Base-by-base conservation (phyloP, 2,888 invertebrate genomes). In the Melieria crassipennis region DNA sequence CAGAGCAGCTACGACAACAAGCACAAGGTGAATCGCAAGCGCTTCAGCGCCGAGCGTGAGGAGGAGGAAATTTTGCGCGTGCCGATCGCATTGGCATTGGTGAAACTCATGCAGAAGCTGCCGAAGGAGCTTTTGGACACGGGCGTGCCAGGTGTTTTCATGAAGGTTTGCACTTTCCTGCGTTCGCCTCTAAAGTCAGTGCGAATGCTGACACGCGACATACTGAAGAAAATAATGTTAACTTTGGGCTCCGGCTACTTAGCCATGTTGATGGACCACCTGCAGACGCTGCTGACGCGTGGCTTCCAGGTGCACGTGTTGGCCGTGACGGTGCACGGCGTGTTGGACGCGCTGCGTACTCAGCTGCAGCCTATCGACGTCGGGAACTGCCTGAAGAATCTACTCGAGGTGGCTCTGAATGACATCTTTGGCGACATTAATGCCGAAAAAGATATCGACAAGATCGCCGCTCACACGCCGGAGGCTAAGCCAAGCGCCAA, bases 301-400 rank as follows among this genome's bases (percentile, higher is more conserved):
- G 99, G 99, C 10, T 99, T 94, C 84, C 97, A 98, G 89, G 92
- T 96, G 3, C 98, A 99, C 81, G 98, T 99, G 0, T 88, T 99
- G 67, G 94, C 94, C 4, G 96, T 92, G 73, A 97, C 98, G 0
- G 90, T 96, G 30, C 95, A 98, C 82, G 90, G 93, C 0, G 91
- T 99, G 5, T 87, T 99, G 65, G 91, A 91, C 70, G 90, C 91
- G 45, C 84, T 97, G 69, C 92, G 91, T 81, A 87, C 89, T 0
- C 86, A 89, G n/a, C 91, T 97, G 73, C 89, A 91, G 83, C 88
- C 92, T 0, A 91, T 91, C 0, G 94, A 97, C 80, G 89, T 98
- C n/a, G 94, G 97, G 82, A 85, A 89, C 1, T 93, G 94, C 81
- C 87, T 97, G 43, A 88, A 91, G 66, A 92, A 91, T 73, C 91